Evolutionary conservation across 2,113 vertebrate genomes (phyloP).

Genomic region (Leucosticte australis): DNA sequence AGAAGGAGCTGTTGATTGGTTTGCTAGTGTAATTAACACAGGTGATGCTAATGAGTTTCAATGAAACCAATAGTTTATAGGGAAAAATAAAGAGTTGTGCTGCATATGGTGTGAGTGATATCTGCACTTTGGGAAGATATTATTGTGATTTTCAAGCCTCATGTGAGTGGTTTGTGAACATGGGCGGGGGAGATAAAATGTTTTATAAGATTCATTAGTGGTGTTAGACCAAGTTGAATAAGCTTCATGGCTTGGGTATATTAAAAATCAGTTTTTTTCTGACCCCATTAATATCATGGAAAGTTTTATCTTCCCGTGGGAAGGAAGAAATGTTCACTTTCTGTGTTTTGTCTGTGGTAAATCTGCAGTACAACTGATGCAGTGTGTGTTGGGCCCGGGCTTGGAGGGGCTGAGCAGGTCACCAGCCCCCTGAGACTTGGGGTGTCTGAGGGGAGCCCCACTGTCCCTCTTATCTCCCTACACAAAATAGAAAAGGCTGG

Average conservation of each 20-base stretch:
- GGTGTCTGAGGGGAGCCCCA: rapidly evolving
- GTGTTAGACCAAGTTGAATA: constrained; percentile 84
- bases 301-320: constrained; percentile 41
- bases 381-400: not conserved
- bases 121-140: constrained; percentile 79
- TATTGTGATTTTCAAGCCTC: constrained; percentile 88
- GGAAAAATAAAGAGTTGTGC: constrained; percentile 78
- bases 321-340: constrained; percentile 21
- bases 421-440: not conserved
- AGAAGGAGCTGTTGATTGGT: constrained; percentile 96
- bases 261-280: constrained; percentile 61
- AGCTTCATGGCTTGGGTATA: constrained; percentile 52
- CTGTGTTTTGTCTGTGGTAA: not conserved
- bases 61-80: constrained; percentile 89
- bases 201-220: constrained; percentile 93
- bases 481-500: not conserved
- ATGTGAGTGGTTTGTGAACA: constrained; percentile 81
- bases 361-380: not conserved
- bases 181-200: constrained; percentile 81
- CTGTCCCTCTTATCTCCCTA: not conserved
- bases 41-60: constrained; percentile 99
- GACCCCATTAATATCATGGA: constrained; percentile 47
- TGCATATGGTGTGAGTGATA: constrained; percentile 78
- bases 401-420: not conserved
- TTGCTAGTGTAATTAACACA: constrained; percentile 99